Percentiles rank a stretch among this genome's conserved stretches.
Conservation (phyloP, 2,113 vertebrate genomes). For the Capreolus pygargus region DNA sequence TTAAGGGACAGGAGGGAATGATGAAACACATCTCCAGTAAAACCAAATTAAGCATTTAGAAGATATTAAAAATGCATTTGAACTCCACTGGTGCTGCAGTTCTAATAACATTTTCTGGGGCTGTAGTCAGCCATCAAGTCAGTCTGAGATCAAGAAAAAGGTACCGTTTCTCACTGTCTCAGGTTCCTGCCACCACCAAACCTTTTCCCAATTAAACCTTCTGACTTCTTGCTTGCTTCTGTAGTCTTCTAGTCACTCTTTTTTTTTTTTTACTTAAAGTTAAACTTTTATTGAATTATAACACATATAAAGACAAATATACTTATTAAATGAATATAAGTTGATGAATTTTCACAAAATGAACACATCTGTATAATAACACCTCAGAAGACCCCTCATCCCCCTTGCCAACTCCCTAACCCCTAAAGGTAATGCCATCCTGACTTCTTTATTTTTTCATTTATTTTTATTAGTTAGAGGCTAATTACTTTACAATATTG, state of each 20-base stretch:
- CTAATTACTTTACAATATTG: no score
- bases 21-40: conserved; percentile 69
- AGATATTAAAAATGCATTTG: conserved; percentile 78
- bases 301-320: no score
- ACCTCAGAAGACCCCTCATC: no score
- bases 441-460: no score
- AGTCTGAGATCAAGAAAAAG: conserved; percentile 4
- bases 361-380: no score
- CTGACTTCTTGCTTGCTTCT: not conserved
- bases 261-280: no score
- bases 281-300: no score
- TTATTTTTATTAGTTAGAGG: no score
- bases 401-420: no score
- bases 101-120: conserved; percentile 60
- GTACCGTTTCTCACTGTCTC: not conserved
- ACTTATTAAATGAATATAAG: no score
- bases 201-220: not conserved
- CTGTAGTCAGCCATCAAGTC: not conserved
- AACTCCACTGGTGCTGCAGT: conserved; percentile 46
- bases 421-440: no score
- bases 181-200: not conserved
- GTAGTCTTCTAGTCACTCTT: not conserved
- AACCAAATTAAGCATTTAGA: conserved; percentile 72
- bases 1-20: conserved; percentile 69
- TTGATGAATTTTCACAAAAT: no score